Evolutionary conservation across 1,140 invertebrate genomes (phyloP).

Genomic region (Ladona fulva): DNA sequence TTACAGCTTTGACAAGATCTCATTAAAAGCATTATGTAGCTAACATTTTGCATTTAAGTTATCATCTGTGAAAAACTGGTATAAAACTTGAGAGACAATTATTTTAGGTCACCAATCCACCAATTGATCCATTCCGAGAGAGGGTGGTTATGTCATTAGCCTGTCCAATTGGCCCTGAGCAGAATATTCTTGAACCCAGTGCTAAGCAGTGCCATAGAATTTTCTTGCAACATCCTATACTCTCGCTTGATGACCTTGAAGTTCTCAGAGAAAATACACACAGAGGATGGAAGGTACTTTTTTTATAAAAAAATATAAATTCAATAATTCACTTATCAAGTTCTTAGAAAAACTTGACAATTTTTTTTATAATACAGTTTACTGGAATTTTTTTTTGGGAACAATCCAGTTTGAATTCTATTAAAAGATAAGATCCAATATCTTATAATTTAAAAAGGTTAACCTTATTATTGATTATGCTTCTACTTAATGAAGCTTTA

Average conservation of each 20-base stretch:
- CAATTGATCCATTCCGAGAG: conserved; percentile 98
- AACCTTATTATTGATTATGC: no score
- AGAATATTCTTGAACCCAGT: conserved; percentile 87
- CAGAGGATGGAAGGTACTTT: conserved; percentile 70
- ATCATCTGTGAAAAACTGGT: conserved; percentile 14
- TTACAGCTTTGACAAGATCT: no score
- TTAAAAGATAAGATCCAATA: no score
- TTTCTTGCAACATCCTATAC: conserved; percentile 88
- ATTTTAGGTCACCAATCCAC: conserved; percentile 89
- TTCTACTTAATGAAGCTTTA: no score
- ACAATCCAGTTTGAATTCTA: no score
- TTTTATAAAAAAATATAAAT: not conserved
- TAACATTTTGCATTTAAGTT: no score
- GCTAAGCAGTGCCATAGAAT: conserved; percentile 84
- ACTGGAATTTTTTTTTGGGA: no score
- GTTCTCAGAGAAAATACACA: conserved; percentile 77
- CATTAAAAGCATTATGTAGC: no score
- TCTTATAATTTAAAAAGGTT: no score
- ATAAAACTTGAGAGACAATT: conserved; percentile 17
- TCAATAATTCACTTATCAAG: no score
- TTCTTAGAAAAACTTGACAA: no score
- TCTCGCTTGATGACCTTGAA: conserved; percentile 84
- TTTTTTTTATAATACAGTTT: no score
- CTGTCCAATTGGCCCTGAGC: conserved; percentile 83
- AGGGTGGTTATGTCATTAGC: conserved; percentile 97